Base-by-base conservation (phyloP, 2,113 vertebrate species). In the Mormoops blainvillei region DNA sequence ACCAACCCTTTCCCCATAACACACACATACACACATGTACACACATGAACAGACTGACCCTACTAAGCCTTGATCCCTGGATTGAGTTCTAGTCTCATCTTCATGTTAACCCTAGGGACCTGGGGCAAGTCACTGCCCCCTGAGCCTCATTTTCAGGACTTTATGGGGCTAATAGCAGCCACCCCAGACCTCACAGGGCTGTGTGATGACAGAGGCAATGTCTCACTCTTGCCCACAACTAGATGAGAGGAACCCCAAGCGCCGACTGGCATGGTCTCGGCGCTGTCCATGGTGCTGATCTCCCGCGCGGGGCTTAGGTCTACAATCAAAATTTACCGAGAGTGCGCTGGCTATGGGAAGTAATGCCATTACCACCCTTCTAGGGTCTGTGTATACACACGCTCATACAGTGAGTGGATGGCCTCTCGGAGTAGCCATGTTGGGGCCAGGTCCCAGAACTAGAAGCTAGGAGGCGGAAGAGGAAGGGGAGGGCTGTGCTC, bases 401-500 rank as follows among this genome's bases (percentile, higher is more conserved):
- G 3, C 13, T 9, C 1, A 5, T 14, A 54, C 11, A n/a, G 54
- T n/a, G 50, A 4, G 19, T 9, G 33, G 31, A 31, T 11, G 5
- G 20, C 28, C 10, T 48, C 93, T 80, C 56, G 4, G 2, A 36
- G 48, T 20, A 3, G 0, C 24, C 10, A 0, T 0, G 11, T 24
- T 83, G 50, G 89, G 65, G 14, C 15, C 22, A 45, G 83, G n/a
- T 24, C 61, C n/a, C 54, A 24, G 50, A 54, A 54, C 43, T 36
- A 11, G 58, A 28, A 95, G 10, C 24, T 85, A 63, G 78, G 63
- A 41, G 19, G n/a, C 19, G 8, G 41, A 52, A 22, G 54, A 18
- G 14, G 4, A 33, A 26, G 15, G 41, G 31, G 28, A 50, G 28
- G 26, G 13, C 22, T 13, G 2, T 65, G 98, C 99, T 99, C 98